These are phyloP conservation scores for Siphamia tubifer DNA, from an alignment of 2,113 vertebrate species.

Conservation along the genomic window DNA sequence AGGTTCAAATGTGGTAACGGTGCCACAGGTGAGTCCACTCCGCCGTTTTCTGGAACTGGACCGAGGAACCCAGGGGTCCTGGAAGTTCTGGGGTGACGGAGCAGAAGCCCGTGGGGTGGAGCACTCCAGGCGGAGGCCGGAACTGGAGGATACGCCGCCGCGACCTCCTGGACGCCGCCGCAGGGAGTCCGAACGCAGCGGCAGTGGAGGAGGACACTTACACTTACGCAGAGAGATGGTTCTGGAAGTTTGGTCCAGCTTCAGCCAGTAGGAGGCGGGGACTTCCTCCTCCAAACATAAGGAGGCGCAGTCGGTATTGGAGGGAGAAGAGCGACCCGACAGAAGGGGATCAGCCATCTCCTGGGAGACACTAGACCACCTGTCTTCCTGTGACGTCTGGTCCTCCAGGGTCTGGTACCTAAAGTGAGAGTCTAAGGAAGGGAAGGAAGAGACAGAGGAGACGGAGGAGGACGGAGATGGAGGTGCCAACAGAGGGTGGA, in stretches of 20 bases:
- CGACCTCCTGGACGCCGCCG: conserved; percentile 76
- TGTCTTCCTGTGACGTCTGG: conserved; percentile 1
- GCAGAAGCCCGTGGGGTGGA: conserved; percentile 70
- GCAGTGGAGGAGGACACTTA: conserved; percentile 89
- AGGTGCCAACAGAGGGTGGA: conserved; percentile 33
- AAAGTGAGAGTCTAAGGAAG: conserved; percentile 74
- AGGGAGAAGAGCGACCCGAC: conserved; percentile 75
- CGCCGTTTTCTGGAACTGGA: conserved; percentile 80
- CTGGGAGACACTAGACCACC: conserved; percentile 43
- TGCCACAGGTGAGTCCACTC: conserved; percentile 77
- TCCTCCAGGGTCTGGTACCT: conserved; percentile 49
- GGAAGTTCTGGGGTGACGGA: conserved; percentile 77
- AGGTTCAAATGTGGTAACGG: conserved; percentile 52
- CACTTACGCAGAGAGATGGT: conserved; percentile 89
- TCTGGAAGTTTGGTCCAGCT: conserved; percentile 26
- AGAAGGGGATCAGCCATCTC: conserved; percentile 61
- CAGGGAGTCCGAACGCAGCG: conserved; percentile 88
- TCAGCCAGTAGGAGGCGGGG: conserved; percentile 34
- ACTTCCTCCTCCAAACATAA: conserved; percentile 79
- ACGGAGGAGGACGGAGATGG: conserved; percentile 60
- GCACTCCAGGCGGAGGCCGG: conserved; percentile 78
- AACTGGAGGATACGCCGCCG: conserved; percentile 54
- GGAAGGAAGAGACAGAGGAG: conserved; percentile 57
- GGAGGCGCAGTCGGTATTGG: conserved; percentile 74
- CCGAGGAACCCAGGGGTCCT: conserved; percentile 89